Evolutionary conservation across 1,140 invertebrate species (phyloP), one percentile per base, ranked within the genome.

Genomic region (Brachionus angularis): DNA sequence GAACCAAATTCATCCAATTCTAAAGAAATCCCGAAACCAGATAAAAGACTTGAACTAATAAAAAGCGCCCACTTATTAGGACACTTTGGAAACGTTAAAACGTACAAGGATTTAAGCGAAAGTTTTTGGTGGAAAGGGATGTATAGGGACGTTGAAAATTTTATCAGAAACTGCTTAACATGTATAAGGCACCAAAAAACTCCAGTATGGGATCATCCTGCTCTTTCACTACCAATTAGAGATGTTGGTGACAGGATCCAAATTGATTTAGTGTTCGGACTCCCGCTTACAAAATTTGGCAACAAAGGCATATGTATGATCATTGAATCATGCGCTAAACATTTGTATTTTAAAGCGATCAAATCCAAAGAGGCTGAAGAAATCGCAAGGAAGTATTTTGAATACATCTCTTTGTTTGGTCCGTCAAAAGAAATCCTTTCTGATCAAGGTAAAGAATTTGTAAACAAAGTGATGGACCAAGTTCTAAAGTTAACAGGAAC

Each of bases 371-470:
- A 10, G 42, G n/a, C 10, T 0, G 36, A 47, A 44, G 61, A 64
- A 47, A n/a, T 8, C 5, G 61, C 61, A 0, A 2, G 39, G 3
- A 7, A 12, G 2, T 64, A 46, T 44, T 64, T 64, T 18, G 10
- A 25, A 64, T 64, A 5, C 36, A 12, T 42, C 1, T 64, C 61
- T 29, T 27, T 42, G n/a, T 64, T 64, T 12, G 61, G 61, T 3
- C 18, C 61, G 0, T 47, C 61, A 14, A 64, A 64, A 5, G 3
- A 64, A 64, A 23, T 64, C 0, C 18, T 64, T 21, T 64, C 61
- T 3, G 61, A 64, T 21, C 61, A 64, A 42, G 36, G 61, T 5
- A 64, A 44, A 44, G 34, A 64, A 64, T 64, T 64, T 64, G 1
- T 64, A 2, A 44, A 64, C 12, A 7, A 64, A 64, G 42, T 21